A percentile compares a stretch with the other conserved stretches of the same genome.
Evolutionary conservation across 2,888 invertebrate genomes (phyloP).

Genomic region (Augochlorella aurata): DNA sequence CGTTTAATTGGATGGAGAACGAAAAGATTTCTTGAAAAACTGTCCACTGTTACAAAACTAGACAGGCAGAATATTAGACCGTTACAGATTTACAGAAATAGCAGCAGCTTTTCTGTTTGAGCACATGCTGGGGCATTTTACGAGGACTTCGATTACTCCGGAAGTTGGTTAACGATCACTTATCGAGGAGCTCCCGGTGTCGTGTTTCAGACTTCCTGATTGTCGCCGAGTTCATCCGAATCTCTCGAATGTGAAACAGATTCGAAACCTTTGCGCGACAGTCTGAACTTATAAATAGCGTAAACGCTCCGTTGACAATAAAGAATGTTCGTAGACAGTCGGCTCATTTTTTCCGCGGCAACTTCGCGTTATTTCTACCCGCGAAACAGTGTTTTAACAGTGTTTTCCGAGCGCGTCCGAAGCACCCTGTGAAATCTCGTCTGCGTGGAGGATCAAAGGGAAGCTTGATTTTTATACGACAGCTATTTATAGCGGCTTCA

Average conservation of each 20-base stretch:
- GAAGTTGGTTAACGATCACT: neutral
- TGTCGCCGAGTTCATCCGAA: neutral
- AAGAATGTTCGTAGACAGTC: neutral
- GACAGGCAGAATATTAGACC: no score
- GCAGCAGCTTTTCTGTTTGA: neutral
- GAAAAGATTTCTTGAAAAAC: no score
- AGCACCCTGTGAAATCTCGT: neutral
- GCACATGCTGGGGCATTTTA: neutral
- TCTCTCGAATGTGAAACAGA: neutral
- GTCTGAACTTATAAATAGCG: no score
- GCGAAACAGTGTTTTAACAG: neutral
- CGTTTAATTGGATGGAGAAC: no score
- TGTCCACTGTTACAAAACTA: neutral
- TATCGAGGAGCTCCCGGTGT: neutral
- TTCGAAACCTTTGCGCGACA: neutral
- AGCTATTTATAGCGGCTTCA: constrained; percentile 32
- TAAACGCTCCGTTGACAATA: no score
- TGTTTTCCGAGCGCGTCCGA: neutral
- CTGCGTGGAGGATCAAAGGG: neutral
- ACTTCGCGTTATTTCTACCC: neutral
- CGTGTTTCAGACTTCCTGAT: neutral
- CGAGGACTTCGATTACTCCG: neutral
- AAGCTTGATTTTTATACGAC: constrained; percentile 5
- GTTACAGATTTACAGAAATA: neutral
- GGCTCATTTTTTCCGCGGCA: neutral